phyloP scores from a whole-genome alignment of 2,113 vertebrate species.

The Rhegmatorhina hoffmannsi region DNA sequence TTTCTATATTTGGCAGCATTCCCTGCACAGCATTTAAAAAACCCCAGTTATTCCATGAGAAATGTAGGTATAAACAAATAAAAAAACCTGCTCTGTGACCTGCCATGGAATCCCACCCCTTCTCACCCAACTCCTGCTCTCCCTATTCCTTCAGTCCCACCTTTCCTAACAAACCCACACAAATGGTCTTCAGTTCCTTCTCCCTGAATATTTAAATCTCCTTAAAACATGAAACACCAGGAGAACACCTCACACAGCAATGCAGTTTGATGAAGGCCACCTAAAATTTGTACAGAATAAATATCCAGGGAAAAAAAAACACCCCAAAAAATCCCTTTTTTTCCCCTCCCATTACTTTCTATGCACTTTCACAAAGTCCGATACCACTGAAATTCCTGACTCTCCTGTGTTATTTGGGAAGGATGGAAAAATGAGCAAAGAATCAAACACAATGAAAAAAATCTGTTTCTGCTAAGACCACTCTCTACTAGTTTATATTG shows the following conservation, averaged over 20 bases:
- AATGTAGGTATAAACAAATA: constrained; percentile 31
- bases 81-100: background rate
- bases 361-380: background rate
- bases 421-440: background rate
- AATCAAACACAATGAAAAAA: background rate
- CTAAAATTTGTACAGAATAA: background rate
- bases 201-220: background rate
- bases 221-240: background rate
- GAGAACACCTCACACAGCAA: background rate
- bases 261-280: rapidly evolving
- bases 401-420: background rate
- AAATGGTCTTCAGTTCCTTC: background rate
- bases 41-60: constrained; percentile 7
- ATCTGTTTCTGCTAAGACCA: background rate
- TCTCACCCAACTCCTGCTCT: background rate
- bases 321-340: too few relatives aligned
- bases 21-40: constrained; percentile 12
- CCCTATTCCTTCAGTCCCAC: background rate
- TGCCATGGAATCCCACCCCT: background rate
- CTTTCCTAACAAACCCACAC: background rate
- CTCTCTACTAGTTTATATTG: background rate
- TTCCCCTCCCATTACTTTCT: background rate
- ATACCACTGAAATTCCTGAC: background rate
- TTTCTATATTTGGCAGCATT: constrained; percentile 46
- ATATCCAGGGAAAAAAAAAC: background rate